Base-by-base conservation (phyloP, 2,888 invertebrate species). In the Mamestra brassicae region DNA sequence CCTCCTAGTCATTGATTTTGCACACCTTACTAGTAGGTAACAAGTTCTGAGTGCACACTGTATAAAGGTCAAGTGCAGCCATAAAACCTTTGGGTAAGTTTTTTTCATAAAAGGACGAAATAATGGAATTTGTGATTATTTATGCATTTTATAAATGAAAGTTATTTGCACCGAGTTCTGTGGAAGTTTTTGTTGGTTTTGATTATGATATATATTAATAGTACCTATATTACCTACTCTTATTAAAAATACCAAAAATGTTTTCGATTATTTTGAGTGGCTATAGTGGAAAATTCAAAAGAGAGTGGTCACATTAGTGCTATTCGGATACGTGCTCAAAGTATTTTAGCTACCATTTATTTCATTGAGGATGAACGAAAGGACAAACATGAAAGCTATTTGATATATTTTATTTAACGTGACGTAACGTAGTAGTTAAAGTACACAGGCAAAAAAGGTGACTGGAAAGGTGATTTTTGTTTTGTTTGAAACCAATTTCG, bases 281-380 rank as follows among this genome's bases (percentile, higher is more conserved):
- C 2, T 60, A 6, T n/a, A 15, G 11, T 65, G 4, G 34, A 45
- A 47, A 63, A 26, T 80, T 57, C 13, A 17, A 17, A 45, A 17
- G 7, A 47, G 8, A 3, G 17, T 75, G 76, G 78, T 58, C 52
- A 81, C 81, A 75, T 54, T 67, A 2, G 1, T n/a, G 15, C 13
- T 57, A n/a, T 34, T 78, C 58, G 67, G 63, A 78, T 81, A 62
- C 36, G 17, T 54, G 17, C n/a, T n/a, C 50, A 36, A 34, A 71
- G 13, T 57, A 26, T 61, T n/a, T 1, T 42, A n/a, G 5, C n/a
- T n/a, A 61, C 10, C 4, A 15, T 10, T 3, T 26, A 2, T 67
- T 47, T 36, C 2, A 15, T 52, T 38, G 26, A 42, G 17, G 7
- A 36, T 47, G 15, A 26, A 26, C 11, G 4, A 67, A 13, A 5